phyloP scores from a whole-genome alignment of 2,113 vertebrate genomes.

The Sitta europaea region DNA sequence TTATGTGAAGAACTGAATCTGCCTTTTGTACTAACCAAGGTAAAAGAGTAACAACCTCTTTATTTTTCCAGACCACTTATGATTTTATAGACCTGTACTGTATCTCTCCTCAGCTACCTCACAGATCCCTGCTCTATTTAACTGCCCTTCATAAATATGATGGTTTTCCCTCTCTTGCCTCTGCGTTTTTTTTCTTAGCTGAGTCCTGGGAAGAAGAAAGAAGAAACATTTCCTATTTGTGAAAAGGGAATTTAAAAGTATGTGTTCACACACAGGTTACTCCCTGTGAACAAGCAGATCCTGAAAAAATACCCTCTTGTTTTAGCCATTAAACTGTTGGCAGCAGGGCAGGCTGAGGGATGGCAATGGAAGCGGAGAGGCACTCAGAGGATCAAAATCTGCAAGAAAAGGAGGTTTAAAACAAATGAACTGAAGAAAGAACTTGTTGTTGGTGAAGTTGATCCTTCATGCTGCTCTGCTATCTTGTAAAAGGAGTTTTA shows the following conservation, averaged over 20 bases:
- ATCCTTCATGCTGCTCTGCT: constrained; percentile 52
- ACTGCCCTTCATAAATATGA: neutral
- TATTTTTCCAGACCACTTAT: neutral
- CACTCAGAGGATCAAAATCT: constrained; percentile 17
- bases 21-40: neutral
- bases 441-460: constrained; percentile 42
- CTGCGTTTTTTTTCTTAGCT: neutral
- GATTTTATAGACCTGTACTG: neutral
- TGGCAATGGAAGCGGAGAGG: neutral
- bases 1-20: neutral
- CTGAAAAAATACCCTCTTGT: neutral
- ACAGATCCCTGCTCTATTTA: neutral
- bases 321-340: constrained; percentile 23
- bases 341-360: neutral
- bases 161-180: neutral
- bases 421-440: constrained; percentile 65
- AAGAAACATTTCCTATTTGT: neutral
- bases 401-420: constrained; percentile 40
- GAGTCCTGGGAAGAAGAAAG: neutral
- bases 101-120: neutral
- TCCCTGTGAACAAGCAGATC: constrained; percentile 2
- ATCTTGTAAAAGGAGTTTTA: constrained; percentile 79
- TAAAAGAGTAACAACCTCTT: neutral
- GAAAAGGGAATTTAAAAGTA: neutral
- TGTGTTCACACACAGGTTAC: neutral